Percentiles rank a stretch among this genome's conserved stretches.
phyloP scores from a whole-genome alignment of 2,113 vertebrate genomes.

The Grantiella picta region DNA sequence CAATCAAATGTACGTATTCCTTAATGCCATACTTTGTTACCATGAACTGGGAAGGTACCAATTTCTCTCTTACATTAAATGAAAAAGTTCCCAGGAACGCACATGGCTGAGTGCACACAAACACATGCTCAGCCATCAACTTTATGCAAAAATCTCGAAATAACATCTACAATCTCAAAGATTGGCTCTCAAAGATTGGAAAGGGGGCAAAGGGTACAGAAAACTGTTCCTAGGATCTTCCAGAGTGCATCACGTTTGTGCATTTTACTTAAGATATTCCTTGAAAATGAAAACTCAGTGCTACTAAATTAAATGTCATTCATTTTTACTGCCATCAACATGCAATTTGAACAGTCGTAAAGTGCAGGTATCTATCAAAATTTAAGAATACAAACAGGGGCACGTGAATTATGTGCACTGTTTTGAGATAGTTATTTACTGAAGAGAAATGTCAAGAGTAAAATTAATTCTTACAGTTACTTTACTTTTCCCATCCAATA shows the following conservation, averaged over 20 bases:
- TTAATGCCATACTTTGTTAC: not conserved
- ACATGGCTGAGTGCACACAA: not conserved
- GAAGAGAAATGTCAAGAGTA: slow-evolving; percentile 17
- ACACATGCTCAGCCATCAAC: not conserved
- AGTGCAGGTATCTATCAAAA: not conserved
- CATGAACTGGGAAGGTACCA: not conserved
- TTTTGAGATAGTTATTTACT: not conserved
- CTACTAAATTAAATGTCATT: not conserved
- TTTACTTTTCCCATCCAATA: not conserved
- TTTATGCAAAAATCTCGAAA: not conserved
- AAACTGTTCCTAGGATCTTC: not conserved
- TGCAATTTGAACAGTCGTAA: not conserved
- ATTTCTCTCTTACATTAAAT: not conserved
- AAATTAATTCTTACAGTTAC: not conserved
- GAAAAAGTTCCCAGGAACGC: not conserved
- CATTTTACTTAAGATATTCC: not conserved
- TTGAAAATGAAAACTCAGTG: slow-evolving; percentile 1
- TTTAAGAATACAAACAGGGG: slow-evolving; percentile 8
- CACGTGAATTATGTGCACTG: not conserved
- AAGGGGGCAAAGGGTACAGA: not conserved
- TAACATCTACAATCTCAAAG: not conserved
- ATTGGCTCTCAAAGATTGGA: not conserved
- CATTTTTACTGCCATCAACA: not conserved
- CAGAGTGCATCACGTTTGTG: not conserved
- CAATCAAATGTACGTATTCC: not conserved